Evolutionary conservation across 2,797 vertebrate genomes (phyloP), one percentile per base, ranked within the genome.

Genomic region (Phalloptychus januarius): DNA sequence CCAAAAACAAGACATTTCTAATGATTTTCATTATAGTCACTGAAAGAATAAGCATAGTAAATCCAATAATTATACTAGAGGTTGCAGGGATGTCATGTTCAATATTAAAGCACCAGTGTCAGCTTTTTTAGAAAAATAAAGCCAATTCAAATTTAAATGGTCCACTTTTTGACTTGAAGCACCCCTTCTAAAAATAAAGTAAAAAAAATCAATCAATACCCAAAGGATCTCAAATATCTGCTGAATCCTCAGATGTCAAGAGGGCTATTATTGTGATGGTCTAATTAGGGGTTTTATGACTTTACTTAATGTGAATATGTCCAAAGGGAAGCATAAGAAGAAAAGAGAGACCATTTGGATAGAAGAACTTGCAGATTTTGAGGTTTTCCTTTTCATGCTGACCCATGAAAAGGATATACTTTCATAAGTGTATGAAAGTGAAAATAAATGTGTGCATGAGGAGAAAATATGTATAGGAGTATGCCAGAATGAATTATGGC

Each of bases 401-500:
- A 23, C 65, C 38, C 23, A 13, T 25, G 38, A n/a, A n/a, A n/a
- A n/a, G n/a, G n/a, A n/a, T n/a, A n/a, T n/a, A n/a, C n/a, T n/a
- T n/a, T n/a, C n/a, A 40, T 23, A 40, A 4, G 36, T 12, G 25
- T 23, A 40, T 67, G 18, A 23, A 67, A 23, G 63, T 67, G 36
- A 67, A 8, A 20, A 38, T 65, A 38, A 18, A 20, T 65, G 31
- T 36, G 16, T 65, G 18, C 16, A 20, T 11, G 13, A 20, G 54
- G n/a, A 20, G 54, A 28, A 56, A 10, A 67, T 38, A 38, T 67
- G 18, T 25, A 40, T 38, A 7, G 18, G 36, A 11, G 33, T 25
- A 67, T 67, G 63, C 63, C 33, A 67, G 63, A 67, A 23, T 67
- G 33, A 36, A 38, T 65, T 38, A 67, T 67, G 33, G 33, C 33